Conservation (phyloP, 2,888 invertebrate genomes). For the Caenorhabditis zanzibari region DNA sequence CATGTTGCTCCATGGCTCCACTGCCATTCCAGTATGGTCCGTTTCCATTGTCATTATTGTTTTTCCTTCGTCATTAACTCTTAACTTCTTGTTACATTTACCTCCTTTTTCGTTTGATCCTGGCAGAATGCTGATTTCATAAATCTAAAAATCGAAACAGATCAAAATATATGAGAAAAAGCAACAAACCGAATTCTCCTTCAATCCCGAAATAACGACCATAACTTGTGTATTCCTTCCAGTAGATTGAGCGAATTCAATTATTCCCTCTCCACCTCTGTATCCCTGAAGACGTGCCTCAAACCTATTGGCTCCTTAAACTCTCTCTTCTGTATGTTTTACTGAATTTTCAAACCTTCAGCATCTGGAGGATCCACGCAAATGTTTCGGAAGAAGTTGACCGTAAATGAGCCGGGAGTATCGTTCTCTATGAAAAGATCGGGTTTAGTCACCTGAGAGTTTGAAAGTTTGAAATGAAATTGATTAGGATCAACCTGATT, state of each 20-base stretch:
- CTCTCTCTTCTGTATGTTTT: background rate
- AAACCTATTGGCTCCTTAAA: conserved; percentile 53
- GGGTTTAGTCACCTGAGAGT: conserved; percentile 57
- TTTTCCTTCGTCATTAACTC: conserved; percentile 27
- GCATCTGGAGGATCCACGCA: conserved; percentile 63
- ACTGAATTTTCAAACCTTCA: conserved; percentile 36
- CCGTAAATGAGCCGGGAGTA: conserved; percentile 54
- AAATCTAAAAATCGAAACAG: conserved; percentile 8
- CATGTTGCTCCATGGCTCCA: conserved; percentile 56
- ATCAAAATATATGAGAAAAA: background rate
- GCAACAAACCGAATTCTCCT: conserved; percentile 43
- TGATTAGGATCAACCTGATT: conserved; percentile 43
- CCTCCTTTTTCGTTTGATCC: conserved; percentile 24
- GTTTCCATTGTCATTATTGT: conserved; percentile 49
- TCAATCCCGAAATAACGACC: conserved; percentile 63
- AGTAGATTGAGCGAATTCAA: conserved; percentile 50
- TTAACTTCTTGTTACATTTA: conserved; percentile 39
- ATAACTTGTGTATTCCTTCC: conserved; percentile 49
- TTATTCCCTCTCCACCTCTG: conserved; percentile 62
- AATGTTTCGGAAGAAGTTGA: conserved; percentile 65
- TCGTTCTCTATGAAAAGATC: conserved; percentile 66
- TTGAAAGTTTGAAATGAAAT: background rate
- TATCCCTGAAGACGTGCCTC: conserved; percentile 65
- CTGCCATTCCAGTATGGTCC: conserved; percentile 65
- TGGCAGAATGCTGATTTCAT: conserved; percentile 21